These are phyloP conservation scores for Puntigrus tetrazona DNA, from an alignment of 2,113 vertebrate species.

Conservation along the genomic window DNA sequence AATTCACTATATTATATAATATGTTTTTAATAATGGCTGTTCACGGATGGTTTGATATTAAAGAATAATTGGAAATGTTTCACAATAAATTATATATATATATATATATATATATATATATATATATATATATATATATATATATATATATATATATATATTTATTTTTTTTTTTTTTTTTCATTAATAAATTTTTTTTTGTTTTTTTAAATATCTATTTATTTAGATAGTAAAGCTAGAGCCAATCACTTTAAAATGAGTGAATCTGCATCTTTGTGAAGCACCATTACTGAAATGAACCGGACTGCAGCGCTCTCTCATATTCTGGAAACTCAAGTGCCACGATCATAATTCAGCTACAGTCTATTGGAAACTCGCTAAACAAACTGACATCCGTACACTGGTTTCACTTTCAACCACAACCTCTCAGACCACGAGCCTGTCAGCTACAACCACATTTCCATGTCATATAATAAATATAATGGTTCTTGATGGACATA, in stretches of 20 bases:
- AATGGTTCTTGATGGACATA: conserved; percentile 2
- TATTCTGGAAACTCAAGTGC: neutral
- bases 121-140: too few relatives aligned
- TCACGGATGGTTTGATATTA: too few relatives aligned
- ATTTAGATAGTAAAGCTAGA: neutral
- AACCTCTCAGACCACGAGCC: conserved; percentile 2
- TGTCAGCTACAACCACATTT: conserved; percentile 21
- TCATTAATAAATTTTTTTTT: too few relatives aligned
- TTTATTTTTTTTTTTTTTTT: too few relatives aligned
- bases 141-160: too few relatives aligned
- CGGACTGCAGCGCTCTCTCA: neutral
- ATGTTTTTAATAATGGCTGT: too few relatives aligned
- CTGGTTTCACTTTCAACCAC: conserved; percentile 15
- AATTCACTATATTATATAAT: too few relatives aligned
- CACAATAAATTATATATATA: too few relatives aligned
- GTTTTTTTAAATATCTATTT: too few relatives aligned
- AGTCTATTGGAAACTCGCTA: neutral
- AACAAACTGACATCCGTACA: neutral
- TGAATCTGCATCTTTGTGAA: neutral
- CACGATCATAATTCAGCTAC: neutral
- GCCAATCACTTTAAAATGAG: too few relatives aligned
- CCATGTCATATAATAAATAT: conserved; percentile 13
- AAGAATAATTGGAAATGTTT: too few relatives aligned
- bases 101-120: too few relatives aligned
- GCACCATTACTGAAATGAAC: neutral